phyloP scores from a whole-genome alignment of 2,888 invertebrate species.

The Phanerotoma sp. region DNA sequence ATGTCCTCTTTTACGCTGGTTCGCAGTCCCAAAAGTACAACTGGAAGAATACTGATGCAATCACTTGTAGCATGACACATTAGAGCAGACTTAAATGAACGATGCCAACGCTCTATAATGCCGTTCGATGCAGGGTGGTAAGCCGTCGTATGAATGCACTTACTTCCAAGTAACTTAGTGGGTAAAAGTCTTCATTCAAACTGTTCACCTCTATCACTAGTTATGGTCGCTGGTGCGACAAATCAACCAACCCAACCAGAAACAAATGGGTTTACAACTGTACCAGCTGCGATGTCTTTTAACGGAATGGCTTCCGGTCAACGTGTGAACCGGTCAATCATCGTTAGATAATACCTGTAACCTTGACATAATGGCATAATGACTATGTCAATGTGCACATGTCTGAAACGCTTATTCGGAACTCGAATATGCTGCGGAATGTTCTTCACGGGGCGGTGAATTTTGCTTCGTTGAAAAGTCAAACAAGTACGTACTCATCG shows the following conservation, averaged over 20 bases:
- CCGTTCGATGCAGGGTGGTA: conserved; percentile 27
- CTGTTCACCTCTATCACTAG: conserved; percentile 36
- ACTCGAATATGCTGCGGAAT: conserved; percentile 21
- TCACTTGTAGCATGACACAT: conserved; percentile 27
- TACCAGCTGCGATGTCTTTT: conserved; percentile 27
- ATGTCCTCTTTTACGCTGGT: conserved; percentile 37
- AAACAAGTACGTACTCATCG: no score
- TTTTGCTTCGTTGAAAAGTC: neutral
- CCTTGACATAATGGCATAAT: conserved; percentile 11
- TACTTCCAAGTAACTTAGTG: conserved; percentile 6
- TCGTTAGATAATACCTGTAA: conserved; percentile 6
- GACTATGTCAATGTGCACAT: conserved; percentile 15
- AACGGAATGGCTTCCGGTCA: conserved; percentile 12
- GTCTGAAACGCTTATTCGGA: conserved; percentile 10
- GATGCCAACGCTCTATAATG: conserved; percentile 34
- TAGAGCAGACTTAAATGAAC: conserved; percentile 34
- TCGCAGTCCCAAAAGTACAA: conserved; percentile 37
- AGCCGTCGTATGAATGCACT: conserved; percentile 18
- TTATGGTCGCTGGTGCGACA: conserved; percentile 29
- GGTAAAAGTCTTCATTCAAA: conserved; percentile 34
- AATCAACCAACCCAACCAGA: conserved; percentile 29
- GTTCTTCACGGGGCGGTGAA: conserved; percentile 15
- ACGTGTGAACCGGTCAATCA: conserved; percentile 17
- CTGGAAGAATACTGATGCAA: conserved; percentile 38
- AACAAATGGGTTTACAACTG: conserved; percentile 27